Conservation (phyloP, 2,888 invertebrate genomes). For the Chymomyza procnemis region DNA sequence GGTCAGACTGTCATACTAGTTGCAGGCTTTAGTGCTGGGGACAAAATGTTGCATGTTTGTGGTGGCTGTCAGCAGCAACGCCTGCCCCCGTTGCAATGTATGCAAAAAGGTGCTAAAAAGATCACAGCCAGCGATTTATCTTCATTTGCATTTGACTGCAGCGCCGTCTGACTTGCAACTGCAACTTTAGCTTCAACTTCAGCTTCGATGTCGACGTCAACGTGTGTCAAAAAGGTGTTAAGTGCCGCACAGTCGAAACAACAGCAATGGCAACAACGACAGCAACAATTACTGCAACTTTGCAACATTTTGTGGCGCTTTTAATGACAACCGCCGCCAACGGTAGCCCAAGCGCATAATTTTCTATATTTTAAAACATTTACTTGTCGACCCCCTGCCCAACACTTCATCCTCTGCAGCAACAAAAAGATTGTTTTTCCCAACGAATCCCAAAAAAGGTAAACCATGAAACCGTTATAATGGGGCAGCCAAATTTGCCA, state of each 20-base stretch:
- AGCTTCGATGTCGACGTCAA: slow-evolving; percentile 32
- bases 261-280: slow-evolving; percentile 16
- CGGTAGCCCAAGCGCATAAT: slow-evolving; percentile 67
- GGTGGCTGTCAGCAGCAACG: slow-evolving; percentile 58
- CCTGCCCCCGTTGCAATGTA: slow-evolving; percentile 45
- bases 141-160: slow-evolving; percentile 73
- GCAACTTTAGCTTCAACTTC: slow-evolving; percentile 5
- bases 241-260: slow-evolving; percentile 55
- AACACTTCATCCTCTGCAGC: too few relatives aligned
- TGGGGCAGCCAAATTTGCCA: slow-evolving; percentile 59
- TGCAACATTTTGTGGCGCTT: slow-evolving; percentile 46
- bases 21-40: slow-evolving; percentile 59
- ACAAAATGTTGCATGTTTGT: slow-evolving; percentile 74
- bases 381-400: too few relatives aligned
- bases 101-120: slow-evolving; percentile 74
- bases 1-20: not conserved
- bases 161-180: slow-evolving; percentile 9
- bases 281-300: slow-evolving; percentile 17
- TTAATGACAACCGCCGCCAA: slow-evolving; percentile 61
- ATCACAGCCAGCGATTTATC: slow-evolving; percentile 74
- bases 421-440: slow-evolving; percentile 31
- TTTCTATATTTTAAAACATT: slow-evolving; percentile 65
- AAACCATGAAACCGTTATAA: slow-evolving; percentile 58
- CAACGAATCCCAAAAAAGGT: slow-evolving; percentile 57
- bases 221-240: slow-evolving; percentile 72